Evolutionary conservation across 1,140 invertebrate genomes (phyloP).

Genomic region (Drosophila setifemur): DNA sequence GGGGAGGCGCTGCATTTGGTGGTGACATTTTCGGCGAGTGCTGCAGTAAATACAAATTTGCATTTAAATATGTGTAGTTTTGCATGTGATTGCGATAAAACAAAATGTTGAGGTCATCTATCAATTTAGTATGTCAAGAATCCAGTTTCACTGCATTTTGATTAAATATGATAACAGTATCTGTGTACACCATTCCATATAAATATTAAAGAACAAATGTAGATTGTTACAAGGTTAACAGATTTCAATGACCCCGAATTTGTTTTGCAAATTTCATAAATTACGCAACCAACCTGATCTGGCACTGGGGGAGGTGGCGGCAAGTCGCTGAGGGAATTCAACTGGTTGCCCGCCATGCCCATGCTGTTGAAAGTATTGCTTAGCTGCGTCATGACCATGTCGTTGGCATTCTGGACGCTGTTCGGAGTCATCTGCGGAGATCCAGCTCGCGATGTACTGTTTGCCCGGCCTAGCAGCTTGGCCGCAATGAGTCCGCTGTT

Average conservation of each 20-base stretch:
- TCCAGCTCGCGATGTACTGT: slow-evolving; percentile 81
- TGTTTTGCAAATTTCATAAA: no score
- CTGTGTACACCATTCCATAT: no score
- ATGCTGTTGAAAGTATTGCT: slow-evolving; percentile 78
- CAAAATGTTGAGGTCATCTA: no score
- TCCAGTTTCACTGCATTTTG: no score
- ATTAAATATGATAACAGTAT: no score
- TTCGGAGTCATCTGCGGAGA: slow-evolving; percentile 79
- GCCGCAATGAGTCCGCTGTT: slow-evolving; percentile 79
- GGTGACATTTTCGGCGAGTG: slow-evolving; percentile 81
- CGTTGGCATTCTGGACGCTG: slow-evolving; percentile 73
- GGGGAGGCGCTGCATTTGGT: slow-evolving; percentile 82
- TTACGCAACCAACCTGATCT: slow-evolving; percentile 82
- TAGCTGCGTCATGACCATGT: slow-evolving; percentile 78
- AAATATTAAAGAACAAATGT: no score
- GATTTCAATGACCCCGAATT: no score
- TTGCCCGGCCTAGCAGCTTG: slow-evolving; percentile 82
- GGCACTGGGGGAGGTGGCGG: slow-evolving; percentile 85
- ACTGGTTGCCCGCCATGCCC: slow-evolving; percentile 64
- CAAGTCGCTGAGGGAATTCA: slow-evolving; percentile 84
- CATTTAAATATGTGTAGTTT: no score
- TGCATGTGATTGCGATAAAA: no score
- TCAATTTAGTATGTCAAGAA: no score
- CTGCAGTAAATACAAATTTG: no score
- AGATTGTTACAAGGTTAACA: no score